Conservation (phyloP, 2,113 vertebrate species). For the Grus americana region DNA sequence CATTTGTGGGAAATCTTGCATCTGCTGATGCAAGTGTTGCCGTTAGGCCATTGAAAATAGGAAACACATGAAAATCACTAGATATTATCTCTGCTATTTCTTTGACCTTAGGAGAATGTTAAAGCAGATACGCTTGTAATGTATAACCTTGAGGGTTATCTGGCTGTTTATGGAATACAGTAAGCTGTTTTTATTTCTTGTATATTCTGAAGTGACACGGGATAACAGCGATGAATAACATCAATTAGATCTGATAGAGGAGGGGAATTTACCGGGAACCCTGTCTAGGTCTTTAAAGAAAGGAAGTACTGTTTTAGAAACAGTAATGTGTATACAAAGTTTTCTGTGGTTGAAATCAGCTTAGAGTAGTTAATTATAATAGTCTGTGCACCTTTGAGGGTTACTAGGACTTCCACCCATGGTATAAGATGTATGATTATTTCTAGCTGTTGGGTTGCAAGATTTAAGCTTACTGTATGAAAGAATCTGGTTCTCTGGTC, state of each 20-base stretch:
- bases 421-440: neutral
- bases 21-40: neutral
- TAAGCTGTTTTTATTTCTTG: neutral
- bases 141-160: neutral
- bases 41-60: neutral
- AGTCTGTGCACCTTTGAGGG: neutral
- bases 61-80: neutral
- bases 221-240: neutral
- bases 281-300: neutral
- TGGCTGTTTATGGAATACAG: neutral
- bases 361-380: neutral
- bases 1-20: neutral
- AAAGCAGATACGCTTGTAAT: neutral
- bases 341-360: neutral
- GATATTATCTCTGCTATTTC: neutral
- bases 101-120: neutral
- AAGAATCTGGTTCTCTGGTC: neutral
- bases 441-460: neutral
- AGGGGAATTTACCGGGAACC: neutral
- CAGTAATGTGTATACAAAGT: neutral
- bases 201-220: neutral
- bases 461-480: too few relatives aligned
- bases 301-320: neutral
- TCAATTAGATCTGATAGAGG: neutral
- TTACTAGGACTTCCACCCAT: neutral